A percentile compares a stretch with the other conserved stretches of the same genome.
Evolutionary conservation across 2,888 invertebrate species (phyloP).

Genomic region (Rotaria magnacalcarata): DNA sequence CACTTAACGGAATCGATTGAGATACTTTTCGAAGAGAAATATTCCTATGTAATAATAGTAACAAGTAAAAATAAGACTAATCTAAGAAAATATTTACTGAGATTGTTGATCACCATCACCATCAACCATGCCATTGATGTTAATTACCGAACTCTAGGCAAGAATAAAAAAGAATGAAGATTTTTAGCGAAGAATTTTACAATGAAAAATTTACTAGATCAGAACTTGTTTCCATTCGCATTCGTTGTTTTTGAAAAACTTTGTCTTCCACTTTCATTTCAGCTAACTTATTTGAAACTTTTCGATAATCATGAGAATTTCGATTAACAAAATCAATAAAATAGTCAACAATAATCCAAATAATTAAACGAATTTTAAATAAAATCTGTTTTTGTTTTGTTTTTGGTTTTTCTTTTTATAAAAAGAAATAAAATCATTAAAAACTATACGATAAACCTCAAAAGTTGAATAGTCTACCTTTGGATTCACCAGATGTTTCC

Average conservation of each 20-base stretch:
- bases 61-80: not conserved
- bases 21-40: not conserved
- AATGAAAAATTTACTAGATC: not conserved
- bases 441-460: not conserved
- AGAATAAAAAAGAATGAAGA: not conserved
- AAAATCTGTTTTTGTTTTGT: not conserved
- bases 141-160: not conserved
- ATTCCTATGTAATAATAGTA: not conserved
- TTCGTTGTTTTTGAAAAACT: conserved; percentile 34
- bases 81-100: not conserved
- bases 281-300: conserved; percentile 79
- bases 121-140: not conserved
- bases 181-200: not conserved
- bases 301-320: conserved; percentile 86
- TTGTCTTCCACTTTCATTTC: conserved; percentile 50
- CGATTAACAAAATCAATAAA: conserved; percentile 76
- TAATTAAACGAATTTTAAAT: not conserved
- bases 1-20: not conserved
- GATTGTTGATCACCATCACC: not conserved
- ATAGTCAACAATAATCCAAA: conserved; percentile 67
- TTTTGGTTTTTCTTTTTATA: not conserved
- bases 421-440: not conserved
- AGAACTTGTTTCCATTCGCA: not conserved
- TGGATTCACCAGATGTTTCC: not conserved
- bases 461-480: not conserved